Evolutionary conservation across 2,888 invertebrate genomes (phyloP), one percentile per base, ranked within the genome.

Genomic region (Actias luna): DNA sequence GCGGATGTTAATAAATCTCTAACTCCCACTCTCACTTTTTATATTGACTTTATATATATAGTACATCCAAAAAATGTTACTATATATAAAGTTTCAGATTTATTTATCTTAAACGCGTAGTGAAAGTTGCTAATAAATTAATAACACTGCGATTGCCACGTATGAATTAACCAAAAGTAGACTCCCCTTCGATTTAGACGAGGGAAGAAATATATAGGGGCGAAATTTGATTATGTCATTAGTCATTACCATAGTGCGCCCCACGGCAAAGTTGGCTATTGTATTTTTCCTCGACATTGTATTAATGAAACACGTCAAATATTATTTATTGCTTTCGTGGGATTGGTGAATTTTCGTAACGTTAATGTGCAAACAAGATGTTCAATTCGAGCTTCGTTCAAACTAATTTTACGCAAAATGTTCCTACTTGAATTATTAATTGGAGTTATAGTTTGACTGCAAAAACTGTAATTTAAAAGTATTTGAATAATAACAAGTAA

Each of bases 191-290:
- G 39, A 61, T 39, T 42, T 42, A 29, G 36, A 59, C 66, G 68
- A 64, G 70, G 67, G 67, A 71, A 68, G 85, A 85, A 82, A 83
- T 87, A 85, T 78, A 80, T 76, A 75, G 72, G 76, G 74, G 76
- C 66, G 69, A 79, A 81, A 88, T 88, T 88, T 83, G 88, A 89
- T 89, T 86, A 89, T 80, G 81, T 83, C 85, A 85, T 82, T 79
- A 77, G 81, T 83, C 85, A 79, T 81, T 79, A 77, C 76, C 74
- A 69, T 70, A 67, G 65, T 62, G 62, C 73, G 68, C 74, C 75
- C 69, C 69, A 65, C 66, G 67, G 76, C 72, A 67, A 63, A 64
- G 70, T 72, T 68, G 67, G 66, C 78, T 67, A 80, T 82, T 81
- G 81, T 79, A 74, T 65, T 69, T 71, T 75, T 71, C 74, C 72